Percentiles rank a stretch among this genome's conserved stretches.
These are phyloP conservation scores for Aleiodes leptofemur DNA, from an alignment of 2,888 invertebrate genomes.

Conservation along the genomic window DNA sequence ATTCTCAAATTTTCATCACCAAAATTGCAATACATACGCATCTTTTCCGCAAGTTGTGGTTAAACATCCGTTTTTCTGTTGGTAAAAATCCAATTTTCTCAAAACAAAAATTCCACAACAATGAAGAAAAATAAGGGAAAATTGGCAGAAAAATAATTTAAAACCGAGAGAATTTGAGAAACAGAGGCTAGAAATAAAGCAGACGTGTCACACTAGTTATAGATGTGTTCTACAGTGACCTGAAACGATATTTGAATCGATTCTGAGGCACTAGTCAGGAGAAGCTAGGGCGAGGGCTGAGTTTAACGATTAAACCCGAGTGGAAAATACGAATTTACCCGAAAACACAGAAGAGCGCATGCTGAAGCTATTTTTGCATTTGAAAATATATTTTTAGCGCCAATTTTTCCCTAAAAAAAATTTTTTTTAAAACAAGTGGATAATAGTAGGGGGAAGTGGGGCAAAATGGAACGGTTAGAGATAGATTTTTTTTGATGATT, in stretches of 20 bases:
- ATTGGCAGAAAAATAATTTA: background rate
- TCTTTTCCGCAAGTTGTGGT: too few relatives aligned
- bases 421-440: too few relatives aligned
- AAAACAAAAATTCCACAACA: background rate
- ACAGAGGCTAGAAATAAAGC: background rate
- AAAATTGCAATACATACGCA: too few relatives aligned
- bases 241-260: constrained; percentile 32
- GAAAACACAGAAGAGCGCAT: too few relatives aligned
- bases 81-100: background rate
- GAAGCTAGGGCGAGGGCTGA: constrained; percentile 2
- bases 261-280: constrained; percentile 12
- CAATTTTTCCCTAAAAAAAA: too few relatives aligned
- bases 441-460: too few relatives aligned
- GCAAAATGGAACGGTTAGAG: too few relatives aligned
- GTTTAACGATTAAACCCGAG: background rate
- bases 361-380: too few relatives aligned
- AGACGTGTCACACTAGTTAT: constrained; percentile 18
- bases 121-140: background rate
- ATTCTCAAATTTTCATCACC: too few relatives aligned
- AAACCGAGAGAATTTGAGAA: background rate
- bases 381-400: too few relatives aligned
- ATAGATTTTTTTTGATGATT: too few relatives aligned
- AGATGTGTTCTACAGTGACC: constrained; percentile 20
- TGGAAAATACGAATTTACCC: background rate
- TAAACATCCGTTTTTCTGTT: too few relatives aligned